These are phyloP conservation scores for Cyclina sinensis DNA, from an alignment of 1,140 invertebrate genomes.

Conservation along the genomic window DNA sequence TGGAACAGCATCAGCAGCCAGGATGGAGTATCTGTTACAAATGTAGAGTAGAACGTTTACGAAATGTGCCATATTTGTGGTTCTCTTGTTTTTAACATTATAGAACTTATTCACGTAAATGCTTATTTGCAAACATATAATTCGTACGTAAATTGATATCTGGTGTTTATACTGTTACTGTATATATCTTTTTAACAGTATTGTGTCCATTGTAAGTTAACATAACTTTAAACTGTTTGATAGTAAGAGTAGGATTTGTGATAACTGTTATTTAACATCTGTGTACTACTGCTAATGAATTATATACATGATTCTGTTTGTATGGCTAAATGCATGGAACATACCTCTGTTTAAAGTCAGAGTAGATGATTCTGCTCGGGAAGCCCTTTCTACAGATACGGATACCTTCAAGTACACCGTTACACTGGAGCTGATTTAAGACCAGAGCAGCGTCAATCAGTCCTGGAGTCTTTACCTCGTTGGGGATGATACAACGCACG, in stretches of 20 bases:
- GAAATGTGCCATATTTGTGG: constrained; percentile 97
- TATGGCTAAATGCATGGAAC: no score
- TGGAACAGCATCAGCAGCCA: constrained; percentile 94
- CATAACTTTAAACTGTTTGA: no score
- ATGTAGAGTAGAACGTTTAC: constrained; percentile 94
- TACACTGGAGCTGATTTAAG: constrained; percentile 99
- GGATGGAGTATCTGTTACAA: constrained; percentile 95
- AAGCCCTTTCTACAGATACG: constrained; percentile 99
- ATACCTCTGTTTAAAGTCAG: constrained; percentile 98
- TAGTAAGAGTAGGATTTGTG: no score
- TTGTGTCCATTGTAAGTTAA: no score
- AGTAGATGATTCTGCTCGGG: constrained; percentile 99
- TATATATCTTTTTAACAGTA: no score
- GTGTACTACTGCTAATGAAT: no score
- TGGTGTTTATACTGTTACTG: no score
- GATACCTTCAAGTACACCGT: constrained; percentile 99
- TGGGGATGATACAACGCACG: constrained; percentile 99
- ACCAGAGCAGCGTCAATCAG: constrained; percentile 99
- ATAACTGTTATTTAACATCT: no score
- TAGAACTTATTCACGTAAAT: no score
- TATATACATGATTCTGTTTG: no score
- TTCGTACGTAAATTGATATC: no score
- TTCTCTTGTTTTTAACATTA: constrained; percentile 64
- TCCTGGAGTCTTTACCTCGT: constrained; percentile 96
- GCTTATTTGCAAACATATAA: no score